phyloP scores from a whole-genome alignment of 2,113 vertebrate species.

The Myotis davidii region DNA sequence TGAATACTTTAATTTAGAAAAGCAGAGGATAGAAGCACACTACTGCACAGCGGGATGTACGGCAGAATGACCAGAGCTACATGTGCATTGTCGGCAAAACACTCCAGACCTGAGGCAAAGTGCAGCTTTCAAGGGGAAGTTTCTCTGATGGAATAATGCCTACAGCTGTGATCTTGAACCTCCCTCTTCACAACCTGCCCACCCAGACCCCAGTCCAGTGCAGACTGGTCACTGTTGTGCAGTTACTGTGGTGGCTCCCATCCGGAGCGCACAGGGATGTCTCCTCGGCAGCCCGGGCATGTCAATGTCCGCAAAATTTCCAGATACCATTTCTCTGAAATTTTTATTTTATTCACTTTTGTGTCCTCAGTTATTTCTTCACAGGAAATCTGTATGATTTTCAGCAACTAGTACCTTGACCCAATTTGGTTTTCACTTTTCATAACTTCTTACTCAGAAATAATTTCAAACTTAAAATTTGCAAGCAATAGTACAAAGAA shows the following conservation, averaged over 20 bases:
- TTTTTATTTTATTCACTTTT: too few species aligned
- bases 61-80: not conserved
- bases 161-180: not conserved
- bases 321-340: not conserved
- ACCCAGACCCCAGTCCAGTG: not conserved
- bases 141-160: too few species aligned
- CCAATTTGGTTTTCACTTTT: not conserved
- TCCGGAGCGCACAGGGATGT: not conserved
- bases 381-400: not conserved
- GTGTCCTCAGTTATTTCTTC: not conserved
- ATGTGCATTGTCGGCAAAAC: accelerated
- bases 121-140: too few species aligned
- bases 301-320: not conserved
- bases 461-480: not conserved
- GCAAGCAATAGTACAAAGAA: not conserved
- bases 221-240: not conserved
- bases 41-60: accelerated
- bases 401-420: not conserved
- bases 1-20: not conserved
- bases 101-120: not conserved
- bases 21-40: not conserved
- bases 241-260: accelerated
- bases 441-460: not conserved
- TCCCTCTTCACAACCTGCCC: not conserved
- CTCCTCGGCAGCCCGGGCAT: not conserved